Evolutionary conservation across 2,113 vertebrate genomes (phyloP).

Genomic region (Phaethon lepturus): DNA sequence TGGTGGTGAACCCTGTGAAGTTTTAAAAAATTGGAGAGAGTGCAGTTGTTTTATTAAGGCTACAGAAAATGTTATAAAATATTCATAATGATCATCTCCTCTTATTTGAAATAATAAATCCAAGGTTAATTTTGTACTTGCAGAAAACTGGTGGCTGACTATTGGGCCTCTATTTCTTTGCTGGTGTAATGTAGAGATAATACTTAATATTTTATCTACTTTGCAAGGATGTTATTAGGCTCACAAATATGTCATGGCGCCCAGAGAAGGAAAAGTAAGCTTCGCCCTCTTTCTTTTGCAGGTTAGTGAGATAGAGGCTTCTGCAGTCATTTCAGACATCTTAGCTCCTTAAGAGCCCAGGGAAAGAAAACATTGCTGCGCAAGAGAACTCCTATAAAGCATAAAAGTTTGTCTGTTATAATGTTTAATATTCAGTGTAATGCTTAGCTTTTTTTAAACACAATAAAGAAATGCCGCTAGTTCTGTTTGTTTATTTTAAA

Average conservation of each 20-base stretch:
- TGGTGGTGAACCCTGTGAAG: background rate
- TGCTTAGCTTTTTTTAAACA: background rate
- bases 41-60: constrained; percentile 1
- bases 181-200: constrained; percentile 42
- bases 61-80: constrained; percentile 66
- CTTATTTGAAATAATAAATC: constrained; percentile 77
- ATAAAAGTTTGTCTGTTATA: background rate
- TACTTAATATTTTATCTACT: constrained; percentile 63
- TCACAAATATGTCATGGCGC: constrained; percentile 54
- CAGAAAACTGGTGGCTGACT: background rate
- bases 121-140: constrained; percentile 60
- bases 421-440: background rate
- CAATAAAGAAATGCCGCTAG: background rate
- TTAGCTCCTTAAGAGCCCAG: background rate
- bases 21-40: background rate
- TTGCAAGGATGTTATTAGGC: constrained; percentile 59
- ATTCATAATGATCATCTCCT: constrained; percentile 69
- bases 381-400: background rate
- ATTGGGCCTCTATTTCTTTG: constrained; percentile 31
- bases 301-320: constrained; percentile 15
- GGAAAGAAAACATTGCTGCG: background rate
- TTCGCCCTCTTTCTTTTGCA: background rate
- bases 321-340: background rate
- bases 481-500: background rate
- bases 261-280: constrained; percentile 35